Base-by-base conservation (phyloP, 2,113 vertebrate species). In the Semnornis frantzii region DNA sequence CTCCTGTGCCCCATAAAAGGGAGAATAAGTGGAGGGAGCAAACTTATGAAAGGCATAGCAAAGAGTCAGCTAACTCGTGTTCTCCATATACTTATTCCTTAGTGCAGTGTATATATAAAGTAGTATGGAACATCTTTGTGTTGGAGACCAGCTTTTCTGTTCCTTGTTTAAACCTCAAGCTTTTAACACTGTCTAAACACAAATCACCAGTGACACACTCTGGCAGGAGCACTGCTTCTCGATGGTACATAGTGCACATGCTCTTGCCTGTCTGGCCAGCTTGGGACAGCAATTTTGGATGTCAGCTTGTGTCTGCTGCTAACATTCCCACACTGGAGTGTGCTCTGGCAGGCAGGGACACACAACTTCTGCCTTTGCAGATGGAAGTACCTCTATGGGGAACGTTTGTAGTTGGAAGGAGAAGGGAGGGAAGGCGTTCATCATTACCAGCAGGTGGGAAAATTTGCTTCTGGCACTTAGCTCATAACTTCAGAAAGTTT, bases 21-120 rank as follows among this genome's bases (percentile, higher is more conserved):
- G 68, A 89, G 72, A 48, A 39, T 87, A 94, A 94, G 87, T 89
- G 79, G 68, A 92, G 57, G 44, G 69, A 92, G 85, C 75, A 64
- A 95, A 95, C 64, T 93, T 89, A 85, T 48, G 85, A 96, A 96
- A 94, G 91, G 76, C 91, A 78, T 71, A 85, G 91, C 85, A 92
- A 95, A 94, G 91, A 94, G 89, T 80, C 42, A 55, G 72, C 85
- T 58, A 87, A 85, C 84, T 94, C 89, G 89, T 64, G 37, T 42
- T 77, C 87, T 93, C 48, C 1, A 5, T 71, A 4, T 2, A 39
- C 69, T 71, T 89, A 54, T 85, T 92, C 79, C 55, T 75, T 6
- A 7, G 63, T 85, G 82, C 89, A 74, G 16, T 28, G 16, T 28
- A 21, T 71, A 68, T 85, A 58, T 17, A 70, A 81, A 74, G 48